A percentile compares a stretch with the other conserved stretches of the same genome.
Conservation (phyloP, 92 coral and sea anemone species). For the Blastomussa wellsi region DNA sequence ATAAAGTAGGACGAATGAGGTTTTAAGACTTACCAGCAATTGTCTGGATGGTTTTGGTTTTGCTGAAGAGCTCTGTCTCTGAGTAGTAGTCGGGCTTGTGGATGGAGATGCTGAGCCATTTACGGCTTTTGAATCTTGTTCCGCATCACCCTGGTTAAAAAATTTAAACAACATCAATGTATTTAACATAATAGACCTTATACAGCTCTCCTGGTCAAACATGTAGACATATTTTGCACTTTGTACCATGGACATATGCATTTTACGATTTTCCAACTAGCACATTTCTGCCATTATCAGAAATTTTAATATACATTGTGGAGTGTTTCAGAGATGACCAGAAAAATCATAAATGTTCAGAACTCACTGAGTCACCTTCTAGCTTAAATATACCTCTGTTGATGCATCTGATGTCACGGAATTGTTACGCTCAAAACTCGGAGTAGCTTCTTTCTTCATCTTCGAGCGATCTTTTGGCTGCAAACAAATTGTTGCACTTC, state of each 20-base stretch:
- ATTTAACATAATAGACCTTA: background rate
- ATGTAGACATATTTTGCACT: too few relatives aligned
- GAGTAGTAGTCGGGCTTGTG: conserved; percentile 6
- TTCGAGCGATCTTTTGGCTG: conserved; percentile 57
- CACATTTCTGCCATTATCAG: too few relatives aligned
- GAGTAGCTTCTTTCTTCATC: conserved; percentile 34
- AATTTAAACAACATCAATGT: background rate
- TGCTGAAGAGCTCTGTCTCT: conserved; percentile 10
- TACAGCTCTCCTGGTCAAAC: background rate
- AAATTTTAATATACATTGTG: too few relatives aligned
- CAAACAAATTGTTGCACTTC: background rate
- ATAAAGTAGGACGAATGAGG: too few relatives aligned
- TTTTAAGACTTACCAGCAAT: conserved; percentile 18
- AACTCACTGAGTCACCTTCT: too few relatives aligned
- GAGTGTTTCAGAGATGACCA: too few relatives aligned
- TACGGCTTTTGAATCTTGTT: conserved; percentile 10
- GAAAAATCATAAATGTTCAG: too few relatives aligned
- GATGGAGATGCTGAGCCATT: conserved; percentile 11
- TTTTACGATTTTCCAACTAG: background rate
- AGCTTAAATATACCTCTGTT: conserved; percentile 52
- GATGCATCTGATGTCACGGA: conserved; percentile 76
- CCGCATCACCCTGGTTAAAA: background rate
- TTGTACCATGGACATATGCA: background rate
- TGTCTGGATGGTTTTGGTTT: conserved; percentile 14
- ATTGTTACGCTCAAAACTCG: conserved; percentile 45